phyloP scores from a whole-genome alignment of 1,140 invertebrate species.

The Saccostrea cuccullata region DNA sequence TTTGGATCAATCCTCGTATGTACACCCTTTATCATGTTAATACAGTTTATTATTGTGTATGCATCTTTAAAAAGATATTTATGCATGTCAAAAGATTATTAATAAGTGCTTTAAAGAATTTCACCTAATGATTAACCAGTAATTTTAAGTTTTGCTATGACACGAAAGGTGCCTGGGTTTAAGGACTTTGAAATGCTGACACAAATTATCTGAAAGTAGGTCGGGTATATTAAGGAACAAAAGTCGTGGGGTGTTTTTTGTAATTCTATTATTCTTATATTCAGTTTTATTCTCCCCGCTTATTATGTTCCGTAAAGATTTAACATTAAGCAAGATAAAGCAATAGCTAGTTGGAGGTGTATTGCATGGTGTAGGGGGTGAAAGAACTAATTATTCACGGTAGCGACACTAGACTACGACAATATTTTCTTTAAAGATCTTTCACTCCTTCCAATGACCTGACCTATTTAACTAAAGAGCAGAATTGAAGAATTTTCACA shows the following conservation, averaged over 20 bases:
- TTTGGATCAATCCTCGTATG: too few species aligned
- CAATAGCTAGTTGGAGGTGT: neutral
- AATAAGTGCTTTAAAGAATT: too few species aligned
- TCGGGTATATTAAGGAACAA: neutral
- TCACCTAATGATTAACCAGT: too few species aligned
- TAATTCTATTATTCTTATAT: too few species aligned
- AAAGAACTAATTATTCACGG: neutral
- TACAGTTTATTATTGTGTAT: too few species aligned
- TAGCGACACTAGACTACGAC: neutral
- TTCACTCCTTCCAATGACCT: neutral
- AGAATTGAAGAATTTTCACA: neutral
- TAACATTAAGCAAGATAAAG: neutral
- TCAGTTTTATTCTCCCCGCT: too few species aligned
- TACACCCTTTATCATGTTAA: too few species aligned
- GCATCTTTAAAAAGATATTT: too few species aligned
- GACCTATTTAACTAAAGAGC: neutral
- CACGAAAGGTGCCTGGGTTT: too few species aligned
- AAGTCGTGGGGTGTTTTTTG: too few species aligned
- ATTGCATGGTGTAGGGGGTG: neutral
- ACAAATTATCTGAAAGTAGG: neutral
- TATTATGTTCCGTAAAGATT: neutral
- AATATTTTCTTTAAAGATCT: conserved; percentile 30
- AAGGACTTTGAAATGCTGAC: neutral
- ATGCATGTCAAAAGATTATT: too few species aligned
- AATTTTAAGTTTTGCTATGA: too few species aligned